Percentiles rank a stretch among this genome's conserved stretches.
phyloP scores from a whole-genome alignment of 35 echinoderm and acorn worm genomes.

The Ptychodera flava region DNA sequence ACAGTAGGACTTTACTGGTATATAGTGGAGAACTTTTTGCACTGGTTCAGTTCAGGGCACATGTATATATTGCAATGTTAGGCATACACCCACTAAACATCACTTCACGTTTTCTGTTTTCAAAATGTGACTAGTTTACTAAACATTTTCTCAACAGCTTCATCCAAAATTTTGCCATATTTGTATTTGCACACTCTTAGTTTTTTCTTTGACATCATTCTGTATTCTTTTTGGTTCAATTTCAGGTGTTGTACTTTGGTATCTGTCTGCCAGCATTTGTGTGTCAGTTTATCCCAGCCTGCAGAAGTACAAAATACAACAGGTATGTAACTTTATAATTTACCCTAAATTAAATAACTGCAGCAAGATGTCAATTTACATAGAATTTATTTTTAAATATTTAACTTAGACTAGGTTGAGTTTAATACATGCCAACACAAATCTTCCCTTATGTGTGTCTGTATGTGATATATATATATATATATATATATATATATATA shows the following conservation, averaged over 20 bases:
- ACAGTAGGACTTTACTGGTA: too few relatives aligned
- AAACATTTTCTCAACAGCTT: too few relatives aligned
- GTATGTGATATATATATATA: background rate
- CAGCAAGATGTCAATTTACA: background rate
- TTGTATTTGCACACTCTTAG: too few relatives aligned
- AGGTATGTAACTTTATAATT: conserved; percentile 35
- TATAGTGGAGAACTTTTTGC: too few relatives aligned
- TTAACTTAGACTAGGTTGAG: background rate
- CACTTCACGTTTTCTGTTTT: too few relatives aligned
- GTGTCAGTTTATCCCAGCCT: conserved; percentile 80
- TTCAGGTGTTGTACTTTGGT: conserved; percentile 58
- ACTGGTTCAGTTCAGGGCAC: too few relatives aligned
- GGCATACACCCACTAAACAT: too few relatives aligned
- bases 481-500: background rate
- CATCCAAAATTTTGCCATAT: too few relatives aligned
- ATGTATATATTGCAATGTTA: too few relatives aligned
- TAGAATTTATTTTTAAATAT: background rate
- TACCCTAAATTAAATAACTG: background rate
- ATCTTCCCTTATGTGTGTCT: background rate
- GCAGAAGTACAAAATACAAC: conserved; percentile 85
- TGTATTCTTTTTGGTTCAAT: conserved; percentile 5
- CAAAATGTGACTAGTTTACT: too few relatives aligned
- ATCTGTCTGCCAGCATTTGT: conserved; percentile 66
- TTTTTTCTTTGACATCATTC: background rate
- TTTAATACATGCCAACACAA: background rate